A percentile compares a stretch with the other conserved stretches of the same genome.
Conservation (phyloP, 2,797 vertebrate genomes). For the Tokudaia muenninki region DNA sequence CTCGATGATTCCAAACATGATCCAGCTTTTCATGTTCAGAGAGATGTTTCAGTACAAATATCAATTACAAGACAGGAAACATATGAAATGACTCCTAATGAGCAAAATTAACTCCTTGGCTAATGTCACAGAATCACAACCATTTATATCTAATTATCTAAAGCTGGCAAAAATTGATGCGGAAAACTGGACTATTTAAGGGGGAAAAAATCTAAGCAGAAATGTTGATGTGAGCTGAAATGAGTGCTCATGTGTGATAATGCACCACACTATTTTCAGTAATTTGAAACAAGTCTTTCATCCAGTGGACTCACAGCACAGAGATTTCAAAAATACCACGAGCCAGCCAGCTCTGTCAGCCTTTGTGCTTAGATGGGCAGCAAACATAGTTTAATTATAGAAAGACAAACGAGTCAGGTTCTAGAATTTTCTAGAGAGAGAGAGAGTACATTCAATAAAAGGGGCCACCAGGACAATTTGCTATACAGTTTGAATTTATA, state of each 20-base stretch:
- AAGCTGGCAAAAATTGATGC: slow-evolving; percentile 10
- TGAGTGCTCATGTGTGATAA: not conserved
- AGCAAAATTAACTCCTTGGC: slow-evolving; percentile 47
- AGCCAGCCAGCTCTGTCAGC: not conserved
- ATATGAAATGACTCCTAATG: slow-evolving; percentile 14
- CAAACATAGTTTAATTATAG: slow-evolving; percentile 18
- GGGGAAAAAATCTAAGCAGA: not conserved
- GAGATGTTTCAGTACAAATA: slow-evolving; percentile 47
- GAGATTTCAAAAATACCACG: slow-evolving; percentile 12
- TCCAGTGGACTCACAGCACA: not conserved
- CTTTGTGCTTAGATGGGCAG: not conserved
- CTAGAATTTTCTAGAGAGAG: not conserved
- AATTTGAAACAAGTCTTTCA: slow-evolving; percentile 1
- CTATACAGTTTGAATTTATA: not conserved
- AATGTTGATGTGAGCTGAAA: not conserved
- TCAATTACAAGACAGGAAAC: not conserved
- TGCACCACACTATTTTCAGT: not conserved
- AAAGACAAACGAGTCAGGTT: not conserved
- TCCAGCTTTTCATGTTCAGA: slow-evolving; percentile 50
- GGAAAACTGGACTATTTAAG: not conserved
- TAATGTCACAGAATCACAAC: slow-evolving; percentile 35
- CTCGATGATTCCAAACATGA: slow-evolving; percentile 44
- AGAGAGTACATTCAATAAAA: not conserved
- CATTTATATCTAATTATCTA: slow-evolving; percentile 41
- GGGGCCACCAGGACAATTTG: not conserved